Percentiles rank a stretch among this genome's conserved stretches.
Conservation (phyloP, 2,888 invertebrate species). For the Drosophila mettleri region DNA sequence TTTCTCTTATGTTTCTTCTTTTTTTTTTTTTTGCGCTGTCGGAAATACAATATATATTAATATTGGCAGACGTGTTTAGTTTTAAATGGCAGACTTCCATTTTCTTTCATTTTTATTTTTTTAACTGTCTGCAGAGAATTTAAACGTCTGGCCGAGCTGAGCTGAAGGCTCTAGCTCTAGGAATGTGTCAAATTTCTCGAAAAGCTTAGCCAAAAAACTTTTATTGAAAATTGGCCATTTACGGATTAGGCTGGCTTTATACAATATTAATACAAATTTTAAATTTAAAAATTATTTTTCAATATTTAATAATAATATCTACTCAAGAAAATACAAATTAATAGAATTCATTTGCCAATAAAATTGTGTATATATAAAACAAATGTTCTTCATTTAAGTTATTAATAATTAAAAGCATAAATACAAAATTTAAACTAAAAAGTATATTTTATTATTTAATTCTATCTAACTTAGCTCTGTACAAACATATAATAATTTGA, state of each 20-base stretch:
- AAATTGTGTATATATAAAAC: no score
- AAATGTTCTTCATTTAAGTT: no score
- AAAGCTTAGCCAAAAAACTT: constrained; percentile 4
- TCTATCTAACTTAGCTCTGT: no score
- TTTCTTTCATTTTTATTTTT: background rate
- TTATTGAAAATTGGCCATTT: constrained; percentile 15
- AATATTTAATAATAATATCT: no score
- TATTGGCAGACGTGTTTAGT: constrained; percentile 62
- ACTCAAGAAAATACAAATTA: no score
- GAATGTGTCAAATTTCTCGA: constrained; percentile 27
- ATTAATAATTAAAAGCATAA: no score
- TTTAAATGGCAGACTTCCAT: constrained; percentile 38
- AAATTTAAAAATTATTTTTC: no score
- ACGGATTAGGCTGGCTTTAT: background rate
- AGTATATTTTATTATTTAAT: no score
- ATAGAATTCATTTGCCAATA: no score
- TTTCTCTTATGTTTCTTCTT: constrained; percentile 15
- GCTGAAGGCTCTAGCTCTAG: constrained; percentile 9
- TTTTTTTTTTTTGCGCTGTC: constrained; percentile 11
- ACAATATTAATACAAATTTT: background rate
- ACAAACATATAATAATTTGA: no score
- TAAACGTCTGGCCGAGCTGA: constrained; percentile 1
- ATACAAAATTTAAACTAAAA: no score
- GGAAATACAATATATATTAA: constrained; percentile 54
- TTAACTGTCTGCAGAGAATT: background rate